Conservation (phyloP, 2,797 vertebrate species). For the Peromyscus melanophrys region DNA sequence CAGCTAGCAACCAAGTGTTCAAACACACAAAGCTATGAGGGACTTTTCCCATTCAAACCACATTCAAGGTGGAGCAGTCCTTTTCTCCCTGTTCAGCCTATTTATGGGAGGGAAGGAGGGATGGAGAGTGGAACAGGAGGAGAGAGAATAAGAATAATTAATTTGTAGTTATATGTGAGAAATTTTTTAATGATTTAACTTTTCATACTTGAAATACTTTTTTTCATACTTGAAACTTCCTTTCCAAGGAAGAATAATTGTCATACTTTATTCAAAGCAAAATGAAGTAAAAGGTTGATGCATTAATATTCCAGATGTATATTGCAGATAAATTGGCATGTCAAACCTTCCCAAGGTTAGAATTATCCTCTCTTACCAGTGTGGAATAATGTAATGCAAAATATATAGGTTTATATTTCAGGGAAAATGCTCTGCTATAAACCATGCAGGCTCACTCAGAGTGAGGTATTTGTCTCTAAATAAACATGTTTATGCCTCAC, state of each 20-base stretch:
- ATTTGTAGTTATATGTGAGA: background rate
- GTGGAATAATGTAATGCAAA: conserved; percentile 58
- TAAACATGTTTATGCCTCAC: conserved; percentile 52
- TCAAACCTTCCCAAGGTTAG: conserved; percentile 59
- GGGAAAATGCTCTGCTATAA: conserved; percentile 58
- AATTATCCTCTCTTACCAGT: conserved; percentile 34
- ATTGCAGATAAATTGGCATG: conserved; percentile 56
- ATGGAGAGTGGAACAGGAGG: background rate
- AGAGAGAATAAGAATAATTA: background rate
- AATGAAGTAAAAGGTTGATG: conserved; percentile 55
- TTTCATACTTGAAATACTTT: conserved; percentile 52
- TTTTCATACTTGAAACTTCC: conserved; percentile 2
- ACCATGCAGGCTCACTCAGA: conserved; percentile 23
- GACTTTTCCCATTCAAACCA: background rate
- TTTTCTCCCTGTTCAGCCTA: background rate
- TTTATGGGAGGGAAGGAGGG: background rate
- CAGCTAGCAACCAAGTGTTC: background rate
- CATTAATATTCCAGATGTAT: conserved; percentile 62
- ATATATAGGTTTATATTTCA: conserved; percentile 64
- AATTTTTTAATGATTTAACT: background rate
- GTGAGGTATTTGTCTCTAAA: conserved; percentile 54
- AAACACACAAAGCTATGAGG: background rate
- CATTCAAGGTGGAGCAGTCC: background rate
- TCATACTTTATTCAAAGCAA: conserved; percentile 65
- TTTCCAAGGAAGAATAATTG: conserved; percentile 45